phyloP scores from a whole-genome alignment of 2,797 vertebrate species.

The Tauraco hartlaubi region DNA sequence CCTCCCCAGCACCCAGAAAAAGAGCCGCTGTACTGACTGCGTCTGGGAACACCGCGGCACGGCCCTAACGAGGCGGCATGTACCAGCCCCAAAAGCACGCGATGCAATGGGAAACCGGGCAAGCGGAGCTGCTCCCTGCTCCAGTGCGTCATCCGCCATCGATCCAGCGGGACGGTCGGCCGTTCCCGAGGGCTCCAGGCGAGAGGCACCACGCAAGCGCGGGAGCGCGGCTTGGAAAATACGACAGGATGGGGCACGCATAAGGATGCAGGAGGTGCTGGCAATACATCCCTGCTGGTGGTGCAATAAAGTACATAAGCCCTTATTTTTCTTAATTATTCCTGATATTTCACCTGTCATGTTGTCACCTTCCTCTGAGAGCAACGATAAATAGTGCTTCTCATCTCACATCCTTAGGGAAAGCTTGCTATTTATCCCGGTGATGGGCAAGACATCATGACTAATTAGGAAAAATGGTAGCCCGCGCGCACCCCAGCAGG shows the following conservation, averaged over 20 bases:
- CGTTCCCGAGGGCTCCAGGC: accelerated
- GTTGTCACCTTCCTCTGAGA: slow-evolving; percentile 80
- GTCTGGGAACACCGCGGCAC: background rate
- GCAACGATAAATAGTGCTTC: slow-evolving; percentile 79
- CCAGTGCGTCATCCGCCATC: background rate
- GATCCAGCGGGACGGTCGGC: accelerated
- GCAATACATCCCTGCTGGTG: background rate
- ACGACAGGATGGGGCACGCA: accelerated
- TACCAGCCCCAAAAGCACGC: slow-evolving; percentile 47
- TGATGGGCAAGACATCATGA: slow-evolving; percentile 80
- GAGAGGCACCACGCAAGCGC: background rate
- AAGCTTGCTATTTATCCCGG: slow-evolving; percentile 81
- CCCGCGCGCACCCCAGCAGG: slow-evolving; percentile 44
- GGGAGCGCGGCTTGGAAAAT: accelerated
- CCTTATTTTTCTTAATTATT: slow-evolving; percentile 84
- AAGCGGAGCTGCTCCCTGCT: background rate
- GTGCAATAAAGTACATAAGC: slow-evolving; percentile 47
- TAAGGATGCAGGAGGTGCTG: accelerated
- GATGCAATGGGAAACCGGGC: background rate
- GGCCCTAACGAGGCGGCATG: slow-evolving; percentile 32
- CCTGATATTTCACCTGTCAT: slow-evolving; percentile 76
- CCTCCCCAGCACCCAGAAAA: background rate
- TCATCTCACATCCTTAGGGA: slow-evolving; percentile 78
- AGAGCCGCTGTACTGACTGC: background rate
- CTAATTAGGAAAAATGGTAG: slow-evolving; percentile 82